A percentile compares a stretch with the other conserved stretches of the same genome.
Conservation (phyloP, 35 echinoderm and acorn worm genomes). For the Lytechinus pictus region DNA sequence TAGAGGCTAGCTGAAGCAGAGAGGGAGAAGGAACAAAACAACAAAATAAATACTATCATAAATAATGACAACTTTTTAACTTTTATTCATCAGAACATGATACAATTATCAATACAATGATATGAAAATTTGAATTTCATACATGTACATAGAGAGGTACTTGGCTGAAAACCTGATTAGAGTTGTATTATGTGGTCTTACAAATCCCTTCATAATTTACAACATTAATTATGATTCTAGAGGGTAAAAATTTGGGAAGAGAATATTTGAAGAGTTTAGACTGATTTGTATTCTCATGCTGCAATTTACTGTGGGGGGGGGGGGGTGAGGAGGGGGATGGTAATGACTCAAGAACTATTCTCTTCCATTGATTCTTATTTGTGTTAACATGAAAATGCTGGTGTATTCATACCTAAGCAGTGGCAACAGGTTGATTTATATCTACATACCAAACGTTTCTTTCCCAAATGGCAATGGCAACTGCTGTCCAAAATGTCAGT, state of each 20-base stretch:
- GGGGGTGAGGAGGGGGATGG: too few species aligned
- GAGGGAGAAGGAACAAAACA: neutral
- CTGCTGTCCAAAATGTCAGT: too few species aligned
- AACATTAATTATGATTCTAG: neutral
- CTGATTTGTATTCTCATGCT: too few species aligned
- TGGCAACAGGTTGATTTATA: too few species aligned
- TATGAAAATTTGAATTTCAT: constrained; percentile 17
- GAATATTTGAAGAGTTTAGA: too few species aligned
- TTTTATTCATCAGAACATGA: neutral
- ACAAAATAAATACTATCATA: neutral
- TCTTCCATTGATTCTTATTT: too few species aligned
- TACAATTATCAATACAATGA: neutral
- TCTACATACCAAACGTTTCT: too few species aligned
- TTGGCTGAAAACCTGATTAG: neutral
- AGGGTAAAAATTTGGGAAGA: neutral
- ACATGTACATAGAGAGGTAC: constrained; percentile 40
- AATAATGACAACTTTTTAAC: neutral
- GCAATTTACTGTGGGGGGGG: too few species aligned
- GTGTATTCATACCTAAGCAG: too few species aligned
- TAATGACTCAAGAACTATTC: too few species aligned
- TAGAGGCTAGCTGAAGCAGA: neutral
- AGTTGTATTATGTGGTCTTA: neutral
- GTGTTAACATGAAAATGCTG: too few species aligned
- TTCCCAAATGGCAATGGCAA: too few species aligned
- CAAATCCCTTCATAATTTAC: neutral